Evolutionary conservation across 2,888 invertebrate species (phyloP).

Genomic region (Neelides folsomi): DNA sequence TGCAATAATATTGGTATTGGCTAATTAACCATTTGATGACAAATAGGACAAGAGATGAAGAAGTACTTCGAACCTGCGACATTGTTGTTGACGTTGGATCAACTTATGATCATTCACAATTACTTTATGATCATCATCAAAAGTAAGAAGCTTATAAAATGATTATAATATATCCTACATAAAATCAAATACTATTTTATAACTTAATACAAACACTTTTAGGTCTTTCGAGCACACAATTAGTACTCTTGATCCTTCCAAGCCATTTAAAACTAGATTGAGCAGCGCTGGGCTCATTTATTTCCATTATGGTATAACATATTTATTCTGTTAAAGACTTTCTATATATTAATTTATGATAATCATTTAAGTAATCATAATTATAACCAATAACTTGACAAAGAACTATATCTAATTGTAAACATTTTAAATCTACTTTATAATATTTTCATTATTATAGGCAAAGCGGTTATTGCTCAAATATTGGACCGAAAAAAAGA

Average conservation of each 20-base stretch:
- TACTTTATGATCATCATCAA: conserved; percentile 92
- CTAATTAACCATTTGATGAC: no score
- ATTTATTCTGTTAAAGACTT: no score
- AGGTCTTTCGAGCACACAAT: conserved; percentile 55
- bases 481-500: conserved; percentile 41
- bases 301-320: conserved; percentile 57
- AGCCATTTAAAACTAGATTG: conserved; percentile 49
- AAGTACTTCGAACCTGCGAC: conserved; percentile 62
- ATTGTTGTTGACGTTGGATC: conserved; percentile 92
- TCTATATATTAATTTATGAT: no score
- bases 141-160: conserved; percentile 37
- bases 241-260: conserved; percentile 47
- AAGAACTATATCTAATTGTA: no score
- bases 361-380: no score
- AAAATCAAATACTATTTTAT: background rate
- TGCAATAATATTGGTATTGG: no score
- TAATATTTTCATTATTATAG: no score
- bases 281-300: conserved; percentile 93
- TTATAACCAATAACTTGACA: no score
- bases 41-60: conserved; percentile 44
- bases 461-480: conserved; percentile 57
- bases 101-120: conserved; percentile 58
- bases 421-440: no score
- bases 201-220: conserved; percentile 2
- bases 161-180: background rate